Percentiles rank a stretch among this genome's conserved stretches.
phyloP scores from a whole-genome alignment of 2,888 invertebrate genomes.

The Lochmaea crataegi region DNA sequence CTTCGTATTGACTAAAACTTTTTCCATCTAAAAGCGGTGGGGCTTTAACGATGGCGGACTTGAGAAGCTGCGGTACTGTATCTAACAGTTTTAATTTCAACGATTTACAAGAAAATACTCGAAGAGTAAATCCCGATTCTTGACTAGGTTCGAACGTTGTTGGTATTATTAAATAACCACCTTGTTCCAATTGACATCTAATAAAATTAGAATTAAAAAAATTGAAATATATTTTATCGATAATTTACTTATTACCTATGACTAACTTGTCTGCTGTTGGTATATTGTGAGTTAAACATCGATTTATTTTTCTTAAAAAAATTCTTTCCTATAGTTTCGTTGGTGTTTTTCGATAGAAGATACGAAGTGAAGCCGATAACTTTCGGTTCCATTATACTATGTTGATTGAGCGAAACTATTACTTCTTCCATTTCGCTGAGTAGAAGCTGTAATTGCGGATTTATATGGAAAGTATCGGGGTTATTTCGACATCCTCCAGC shows the following conservation, averaged over 20 bases:
- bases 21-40: constrained; percentile 77
- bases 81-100: constrained; percentile 81
- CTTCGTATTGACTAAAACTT: constrained; percentile 87
- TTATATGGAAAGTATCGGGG: constrained; percentile 92
- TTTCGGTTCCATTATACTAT: constrained; percentile 92
- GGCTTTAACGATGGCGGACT: constrained; percentile 81
- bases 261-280: constrained; percentile 88
- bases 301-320: constrained; percentile 90
- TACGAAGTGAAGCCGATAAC: constrained; percentile 93
- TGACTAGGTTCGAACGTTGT: constrained; percentile 93
- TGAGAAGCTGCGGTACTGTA: constrained; percentile 75
- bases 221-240: not conserved
- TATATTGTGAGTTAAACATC: constrained; percentile 89
- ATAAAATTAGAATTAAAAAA: constrained; percentile 2
- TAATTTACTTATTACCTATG: constrained; percentile 43
- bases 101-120: constrained; percentile 83
- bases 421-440: constrained; percentile 85
- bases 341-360: constrained; percentile 74
- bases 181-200: constrained; percentile 78
- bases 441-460: constrained; percentile 87
- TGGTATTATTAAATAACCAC: constrained; percentile 86
- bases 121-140: constrained; percentile 88
- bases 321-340: constrained; percentile 81
- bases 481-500: constrained; percentile 88
- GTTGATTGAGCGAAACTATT: constrained; percentile 87